Conservation (phyloP, 2,888 invertebrate species). For the Drepanosiphum platanoidis region DNA sequence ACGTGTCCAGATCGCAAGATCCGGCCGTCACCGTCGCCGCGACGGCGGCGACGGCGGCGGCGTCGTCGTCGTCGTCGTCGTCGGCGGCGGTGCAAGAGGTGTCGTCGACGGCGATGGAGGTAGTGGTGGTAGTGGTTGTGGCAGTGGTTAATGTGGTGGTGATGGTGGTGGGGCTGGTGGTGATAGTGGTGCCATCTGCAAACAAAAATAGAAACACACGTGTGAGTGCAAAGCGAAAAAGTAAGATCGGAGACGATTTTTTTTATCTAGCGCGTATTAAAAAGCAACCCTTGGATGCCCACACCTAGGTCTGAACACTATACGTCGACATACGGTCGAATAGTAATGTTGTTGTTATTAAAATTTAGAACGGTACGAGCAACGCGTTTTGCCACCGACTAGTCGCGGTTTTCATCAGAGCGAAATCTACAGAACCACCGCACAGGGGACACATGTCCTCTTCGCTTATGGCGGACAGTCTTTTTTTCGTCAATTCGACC, state of each 20-base stretch:
- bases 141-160: background rate
- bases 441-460: slow-evolving; percentile 51
- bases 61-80: slow-evolving; percentile 22
- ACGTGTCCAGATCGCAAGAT: slow-evolving; percentile 47
- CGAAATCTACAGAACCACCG: slow-evolving; percentile 32
- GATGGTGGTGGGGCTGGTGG: background rate
- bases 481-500: slow-evolving; percentile 12
- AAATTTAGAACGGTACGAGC: slow-evolving; percentile 35
- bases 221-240: slow-evolving; percentile 50
- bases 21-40: slow-evolving; percentile 24
- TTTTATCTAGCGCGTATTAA: background rate
- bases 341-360: too few species aligned
- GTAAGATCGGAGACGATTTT: background rate
- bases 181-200: slow-evolving; percentile 51
- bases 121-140: background rate
- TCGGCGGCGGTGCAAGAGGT: background rate
- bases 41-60: slow-evolving; percentile 41
- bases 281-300: background rate
- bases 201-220: slow-evolving; percentile 45
- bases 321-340: too few species aligned
- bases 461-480: slow-evolving; percentile 51
- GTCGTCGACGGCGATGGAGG: background rate
- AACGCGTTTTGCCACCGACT: slow-evolving; percentile 45
- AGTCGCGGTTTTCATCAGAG: slow-evolving; percentile 19
- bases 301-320: background rate